Evolutionary conservation across 92 coral and sea anemone genomes (phyloP).

Genomic region (Siderastrea siderea): DNA sequence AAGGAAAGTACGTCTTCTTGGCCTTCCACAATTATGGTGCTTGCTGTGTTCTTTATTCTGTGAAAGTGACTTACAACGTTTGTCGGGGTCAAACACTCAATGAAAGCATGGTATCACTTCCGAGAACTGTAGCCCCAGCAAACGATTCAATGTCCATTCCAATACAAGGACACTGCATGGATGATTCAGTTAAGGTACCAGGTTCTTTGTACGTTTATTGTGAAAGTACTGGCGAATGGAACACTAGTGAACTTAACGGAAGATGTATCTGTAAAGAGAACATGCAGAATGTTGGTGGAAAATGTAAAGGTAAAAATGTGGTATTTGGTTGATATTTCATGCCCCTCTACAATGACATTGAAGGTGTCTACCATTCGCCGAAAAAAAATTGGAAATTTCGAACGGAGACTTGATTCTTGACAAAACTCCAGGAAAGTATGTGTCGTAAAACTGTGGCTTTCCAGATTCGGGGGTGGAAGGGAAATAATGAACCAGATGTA

Average conservation of each 20-base stretch:
- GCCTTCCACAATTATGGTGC: conserved; percentile 80
- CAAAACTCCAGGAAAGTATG: no score
- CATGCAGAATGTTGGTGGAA: background rate
- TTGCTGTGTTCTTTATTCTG: conserved; percentile 58
- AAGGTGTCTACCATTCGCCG: no score
- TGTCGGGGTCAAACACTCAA: conserved; percentile 47
- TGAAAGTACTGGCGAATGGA: conserved; percentile 83
- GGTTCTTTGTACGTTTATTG: conserved; percentile 66
- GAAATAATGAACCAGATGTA: no score
- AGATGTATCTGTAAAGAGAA: conserved; percentile 85
- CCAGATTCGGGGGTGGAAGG: no score
- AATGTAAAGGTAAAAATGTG: conserved; percentile 20
- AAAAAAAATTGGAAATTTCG: no score
- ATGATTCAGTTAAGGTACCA: background rate
- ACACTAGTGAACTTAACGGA: conserved; percentile 35
- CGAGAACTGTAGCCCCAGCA: conserved; percentile 62
- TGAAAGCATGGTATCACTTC: conserved; percentile 49
- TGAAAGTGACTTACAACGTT: conserved; percentile 64
- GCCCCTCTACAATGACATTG: no score
- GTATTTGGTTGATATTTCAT: no score
- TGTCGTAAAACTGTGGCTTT: no score
- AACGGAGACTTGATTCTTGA: no score
- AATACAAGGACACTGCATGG: conserved; percentile 74
- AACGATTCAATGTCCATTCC: conserved; percentile 16
- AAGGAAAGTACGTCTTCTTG: conserved; percentile 30